Conservation (phyloP, 2,113 vertebrate species). For the Chrysemys picta region DNA sequence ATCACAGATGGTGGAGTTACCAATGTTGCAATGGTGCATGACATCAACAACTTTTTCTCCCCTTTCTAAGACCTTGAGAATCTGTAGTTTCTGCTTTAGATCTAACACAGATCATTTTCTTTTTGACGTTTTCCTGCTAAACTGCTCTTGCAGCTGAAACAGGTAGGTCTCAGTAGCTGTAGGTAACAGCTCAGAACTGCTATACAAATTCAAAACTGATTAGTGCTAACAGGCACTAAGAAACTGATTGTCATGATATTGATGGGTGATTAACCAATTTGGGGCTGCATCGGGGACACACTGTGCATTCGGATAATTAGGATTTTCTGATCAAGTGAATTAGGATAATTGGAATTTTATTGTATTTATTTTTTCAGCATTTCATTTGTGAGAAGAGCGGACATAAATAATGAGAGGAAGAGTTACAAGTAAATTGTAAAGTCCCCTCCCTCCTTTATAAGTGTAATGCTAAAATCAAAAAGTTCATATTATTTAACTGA, state of each 20-base stretch:
- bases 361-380: conserved; percentile 42
- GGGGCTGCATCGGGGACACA: background rate
- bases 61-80: background rate
- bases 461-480: background rate
- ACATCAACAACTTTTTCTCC: background rate
- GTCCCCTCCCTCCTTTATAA: background rate
- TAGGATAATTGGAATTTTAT: background rate
- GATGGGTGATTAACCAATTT: background rate
- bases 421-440: background rate
- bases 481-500: background rate
- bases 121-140: background rate
- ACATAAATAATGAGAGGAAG: conserved; percentile 22
- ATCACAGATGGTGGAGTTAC: background rate
- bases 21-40: background rate
- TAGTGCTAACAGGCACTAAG: background rate
- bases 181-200: background rate
- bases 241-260: background rate
- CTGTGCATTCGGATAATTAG: background rate
- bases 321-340: background rate
- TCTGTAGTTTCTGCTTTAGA: background rate
- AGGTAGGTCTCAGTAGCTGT: background rate
- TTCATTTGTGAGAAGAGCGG: conserved; percentile 16
- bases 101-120: background rate
- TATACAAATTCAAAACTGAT: background rate
- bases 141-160: background rate